phyloP scores from a whole-genome alignment of 2,113 vertebrate genomes.

The Nothobranchius furzeri region DNA sequence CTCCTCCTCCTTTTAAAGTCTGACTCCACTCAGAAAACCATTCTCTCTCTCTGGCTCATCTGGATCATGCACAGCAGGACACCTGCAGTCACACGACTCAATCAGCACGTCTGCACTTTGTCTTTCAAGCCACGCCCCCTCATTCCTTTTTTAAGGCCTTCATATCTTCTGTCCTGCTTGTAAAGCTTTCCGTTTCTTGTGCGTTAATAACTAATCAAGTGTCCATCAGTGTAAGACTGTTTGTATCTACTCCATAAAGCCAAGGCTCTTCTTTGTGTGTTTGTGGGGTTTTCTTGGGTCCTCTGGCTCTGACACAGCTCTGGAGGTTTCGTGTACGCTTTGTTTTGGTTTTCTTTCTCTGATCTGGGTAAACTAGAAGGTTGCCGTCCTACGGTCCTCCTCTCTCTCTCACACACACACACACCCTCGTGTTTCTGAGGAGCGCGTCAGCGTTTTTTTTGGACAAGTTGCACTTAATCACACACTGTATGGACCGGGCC shows the following conservation, averaged over 20 bases:
- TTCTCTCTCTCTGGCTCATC: background rate
- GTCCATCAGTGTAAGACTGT: slow-evolving; percentile 43
- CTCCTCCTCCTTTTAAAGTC: slow-evolving; percentile 16
- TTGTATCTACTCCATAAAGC: slow-evolving; percentile 58
- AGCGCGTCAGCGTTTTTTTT: slow-evolving; percentile 38
- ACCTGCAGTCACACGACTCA: slow-evolving; percentile 56
- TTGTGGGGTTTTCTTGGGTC: slow-evolving; percentile 19
- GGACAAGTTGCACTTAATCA: slow-evolving; percentile 62
- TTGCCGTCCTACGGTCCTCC: slow-evolving; percentile 18
- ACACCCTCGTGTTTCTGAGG: slow-evolving; percentile 17
- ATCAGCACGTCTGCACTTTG: slow-evolving; percentile 80
- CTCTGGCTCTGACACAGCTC: background rate
- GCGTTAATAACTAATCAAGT: slow-evolving; percentile 18
- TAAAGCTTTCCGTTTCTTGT: slow-evolving; percentile 55
- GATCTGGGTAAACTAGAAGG: slow-evolving; percentile 54
- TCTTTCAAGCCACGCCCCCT: slow-evolving; percentile 59
- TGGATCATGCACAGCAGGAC: slow-evolving; percentile 21
- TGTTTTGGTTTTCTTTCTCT: background rate
- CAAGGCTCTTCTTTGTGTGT: slow-evolving; percentile 48
- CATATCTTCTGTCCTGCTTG: slow-evolving; percentile 21
- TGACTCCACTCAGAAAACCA: slow-evolving; percentile 5
- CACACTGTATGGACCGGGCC: slow-evolving; percentile 58
- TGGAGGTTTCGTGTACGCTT: slow-evolving; percentile 22
- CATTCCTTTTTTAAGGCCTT: background rate
- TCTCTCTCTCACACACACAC: background rate